Base-by-base conservation (phyloP, 2,113 vertebrate genomes). In the Pungitius pungitius region DNA sequence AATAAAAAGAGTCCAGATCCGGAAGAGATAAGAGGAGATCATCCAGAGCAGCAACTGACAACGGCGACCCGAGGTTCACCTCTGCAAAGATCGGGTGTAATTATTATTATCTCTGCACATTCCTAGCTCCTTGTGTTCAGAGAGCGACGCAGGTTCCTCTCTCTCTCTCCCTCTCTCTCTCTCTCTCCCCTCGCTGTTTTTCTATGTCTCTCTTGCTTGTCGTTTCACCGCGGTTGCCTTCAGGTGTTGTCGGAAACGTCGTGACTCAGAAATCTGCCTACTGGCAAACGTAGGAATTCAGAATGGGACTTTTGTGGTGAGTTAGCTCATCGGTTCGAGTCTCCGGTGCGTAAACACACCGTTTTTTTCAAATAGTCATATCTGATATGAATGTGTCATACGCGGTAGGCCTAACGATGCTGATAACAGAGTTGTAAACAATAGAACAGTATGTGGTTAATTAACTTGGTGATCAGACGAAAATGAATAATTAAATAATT, bases 141-240 rank as follows among this genome's bases (percentile, higher is more conserved):
- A 67, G 37, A 75, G 62, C 72, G 79, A 75, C 74, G 74, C 86
- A 89, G 86, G 87, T 89, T 84, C 80, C 64, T 61, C 85, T 79
- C 81, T 67, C 69, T 55, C 75, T 62, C 69, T 54, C 70, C 55
- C 80, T 58, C 55, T 66, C 76, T 76, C 57, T 79, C 43, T 74
- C 67, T 69, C 73, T 73, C 24, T 47, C 45, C 47, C 63, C 61
- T 54, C 55, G 30, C 52, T 64, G 45, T 73, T 69, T 55, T 52
- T 60, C 33, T 15, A 26, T 17, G 17, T 65, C 64, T 51, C 57
- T 62, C 33, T 81, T 82, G 82, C 87, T 55, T 69, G 75, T 75
- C 79, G 83, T 86, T 87, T 85, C 78, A 39, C 80, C 70, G 54
- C 2, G 73, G 89, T 54, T 84, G 84, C 90, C 73, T 92, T 90